Evolutionary conservation across 2,888 invertebrate species (phyloP).

Genomic region (Eupithecia inturbata): DNA sequence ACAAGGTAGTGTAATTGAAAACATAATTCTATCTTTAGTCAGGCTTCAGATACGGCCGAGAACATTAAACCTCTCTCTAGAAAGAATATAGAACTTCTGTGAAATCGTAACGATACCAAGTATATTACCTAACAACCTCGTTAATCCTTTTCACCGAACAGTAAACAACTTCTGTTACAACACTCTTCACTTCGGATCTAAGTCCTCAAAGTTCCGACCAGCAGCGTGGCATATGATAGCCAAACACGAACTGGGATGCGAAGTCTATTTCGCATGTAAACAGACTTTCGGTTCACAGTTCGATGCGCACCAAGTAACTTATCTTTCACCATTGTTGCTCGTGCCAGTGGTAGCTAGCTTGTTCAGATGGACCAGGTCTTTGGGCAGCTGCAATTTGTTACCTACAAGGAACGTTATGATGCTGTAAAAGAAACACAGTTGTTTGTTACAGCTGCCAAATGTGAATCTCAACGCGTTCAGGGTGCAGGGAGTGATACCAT

Average conservation of each 20-base stretch:
- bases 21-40: background rate
- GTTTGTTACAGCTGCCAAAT: background rate
- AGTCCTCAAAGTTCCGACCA: background rate
- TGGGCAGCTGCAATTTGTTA: conserved; percentile 26
- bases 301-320: conserved; percentile 83
- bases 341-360: conserved; percentile 55
- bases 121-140: conserved; percentile 1
- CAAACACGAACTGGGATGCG: conserved; percentile 75
- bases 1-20: background rate
- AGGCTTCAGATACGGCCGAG: background rate
- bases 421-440: background rate
- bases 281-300: conserved; percentile 83
- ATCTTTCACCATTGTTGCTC: conserved; percentile 84
- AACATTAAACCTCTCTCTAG: background rate
- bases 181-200: background rate
- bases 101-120: background rate
- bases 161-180: conserved; percentile 1
- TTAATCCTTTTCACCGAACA: background rate
- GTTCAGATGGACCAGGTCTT: conserved; percentile 61
- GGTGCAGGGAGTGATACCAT: background rate
- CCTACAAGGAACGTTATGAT: background rate
- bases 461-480: background rate
- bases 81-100: background rate
- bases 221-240: conserved; percentile 52
- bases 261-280: conserved; percentile 79